Evolutionary conservation across 2,797 vertebrate species (phyloP).

Genomic region (Lateolabrax maculatus): DNA sequence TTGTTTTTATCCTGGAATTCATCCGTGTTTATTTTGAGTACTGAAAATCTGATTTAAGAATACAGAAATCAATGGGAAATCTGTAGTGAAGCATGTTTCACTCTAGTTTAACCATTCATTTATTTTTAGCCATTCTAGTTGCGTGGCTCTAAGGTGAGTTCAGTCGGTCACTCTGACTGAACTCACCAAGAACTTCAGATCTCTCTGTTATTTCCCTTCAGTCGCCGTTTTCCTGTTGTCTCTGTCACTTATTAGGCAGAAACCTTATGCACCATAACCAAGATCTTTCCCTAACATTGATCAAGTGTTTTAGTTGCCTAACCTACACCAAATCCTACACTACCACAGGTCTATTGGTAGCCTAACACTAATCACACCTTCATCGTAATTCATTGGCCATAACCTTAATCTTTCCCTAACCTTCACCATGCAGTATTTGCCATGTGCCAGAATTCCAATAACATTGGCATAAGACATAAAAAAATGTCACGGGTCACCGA

Average conservation of each 20-base stretch:
- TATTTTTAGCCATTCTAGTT: not conserved
- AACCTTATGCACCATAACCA: not conserved
- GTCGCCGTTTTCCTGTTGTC: not conserved
- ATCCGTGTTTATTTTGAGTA: not conserved
- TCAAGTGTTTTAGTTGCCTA: not conserved
- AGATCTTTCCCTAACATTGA: not conserved
- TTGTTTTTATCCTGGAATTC: not conserved
- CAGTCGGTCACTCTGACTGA: not conserved
- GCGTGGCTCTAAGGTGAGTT: not conserved
- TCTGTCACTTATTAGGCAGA: not conserved
- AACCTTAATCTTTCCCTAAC: not conserved
- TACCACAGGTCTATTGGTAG: not conserved
- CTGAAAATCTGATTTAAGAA: not conserved
- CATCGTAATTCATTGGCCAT: not conserved
- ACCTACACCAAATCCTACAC: not conserved
- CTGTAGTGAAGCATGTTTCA: too few species aligned
- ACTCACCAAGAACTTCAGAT: not conserved
- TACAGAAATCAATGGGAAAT: not conserved
- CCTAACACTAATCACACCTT: not conserved
- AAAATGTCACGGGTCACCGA: too few species aligned
- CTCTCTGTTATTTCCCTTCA: not conserved
- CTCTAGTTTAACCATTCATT: constrained; percentile 2
- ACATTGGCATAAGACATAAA: not conserved
- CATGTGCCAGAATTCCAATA: not conserved
- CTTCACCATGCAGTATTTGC: not conserved